phyloP scores from a whole-genome alignment of 2,113 vertebrate genomes.

The Mohoua ochrocephala region DNA sequence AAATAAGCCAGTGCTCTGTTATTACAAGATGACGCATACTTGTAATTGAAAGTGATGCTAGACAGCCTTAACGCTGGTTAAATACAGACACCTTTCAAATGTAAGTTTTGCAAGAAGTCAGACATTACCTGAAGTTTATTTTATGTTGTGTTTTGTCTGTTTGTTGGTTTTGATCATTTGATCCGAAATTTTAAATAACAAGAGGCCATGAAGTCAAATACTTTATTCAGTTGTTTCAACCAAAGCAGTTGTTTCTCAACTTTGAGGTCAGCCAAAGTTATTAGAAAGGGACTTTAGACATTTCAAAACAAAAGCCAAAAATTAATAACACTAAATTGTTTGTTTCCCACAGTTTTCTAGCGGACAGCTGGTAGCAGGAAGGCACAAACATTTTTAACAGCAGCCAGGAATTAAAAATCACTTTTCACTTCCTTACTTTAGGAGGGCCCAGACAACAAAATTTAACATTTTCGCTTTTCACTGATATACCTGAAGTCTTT shows the following conservation, averaged over 20 bases:
- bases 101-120: not conserved
- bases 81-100: not conserved
- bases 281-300: rapidly evolving
- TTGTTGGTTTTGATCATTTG: not conserved
- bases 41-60: not conserved
- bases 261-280: not conserved
- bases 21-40: not conserved
- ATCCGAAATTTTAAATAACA: not conserved
- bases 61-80: not conserved
- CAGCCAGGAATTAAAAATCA: not conserved
- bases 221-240: not conserved
- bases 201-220: not conserved
- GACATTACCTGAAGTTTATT: not conserved
- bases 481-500: not conserved
- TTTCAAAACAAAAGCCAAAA: not conserved
- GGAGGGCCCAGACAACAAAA: not conserved
- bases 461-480: not conserved
- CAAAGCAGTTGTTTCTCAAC: not conserved
- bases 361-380: not conserved
- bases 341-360: not conserved
- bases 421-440: not conserved
- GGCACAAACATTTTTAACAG: not conserved
- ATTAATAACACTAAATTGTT: not conserved
- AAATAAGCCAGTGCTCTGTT: not conserved
- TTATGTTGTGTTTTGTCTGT: not conserved